Base-by-base conservation (phyloP, 2,888 invertebrate genomes). In the Ypsolopha scabrella region DNA sequence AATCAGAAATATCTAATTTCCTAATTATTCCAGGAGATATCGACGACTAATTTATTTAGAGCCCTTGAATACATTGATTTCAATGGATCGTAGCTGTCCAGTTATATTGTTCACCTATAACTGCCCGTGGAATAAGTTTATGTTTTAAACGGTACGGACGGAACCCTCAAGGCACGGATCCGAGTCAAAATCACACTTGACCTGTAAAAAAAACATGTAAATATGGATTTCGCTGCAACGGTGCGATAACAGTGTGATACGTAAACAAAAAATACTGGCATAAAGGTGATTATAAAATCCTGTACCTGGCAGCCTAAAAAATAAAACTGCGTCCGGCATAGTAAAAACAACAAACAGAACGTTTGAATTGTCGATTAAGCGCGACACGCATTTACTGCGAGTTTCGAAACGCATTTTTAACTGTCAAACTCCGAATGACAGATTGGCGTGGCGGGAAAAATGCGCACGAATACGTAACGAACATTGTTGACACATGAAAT, bases 401-500 rank as follows among this genome's bases (percentile, higher is more conserved):
- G 51, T 56, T 52, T 56, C 54, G 52, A 56, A 54, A 57, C 55
- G 55, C 58, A 59, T 64, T 67, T 64, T 61, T 60, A 60, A 59
- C 57, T 54, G 63, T 67, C 62, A 61, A 55, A 61, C 53, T 56
- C 54, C 53, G 57, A 60, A 62, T 64, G 63, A 64, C 60, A 60
- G 59, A 62, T 61, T 56, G 49, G 58, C 55, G 52, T 57, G 59
- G 60, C 56, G 59, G 56, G 55, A 55, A 58, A 59, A 55, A 53
- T 52, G 54, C 49, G 49, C 54, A 53, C 41, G 52, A 54, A 54
- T 38, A 14, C 38, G 43, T 8, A 13, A 7, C 10, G 11, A 43
- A 43, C 43, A 43, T 7, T 13, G 14, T 13, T 43, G 9, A 43
- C 13, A 43, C 8, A 13, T 7, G 43, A 43, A 43, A 43, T 43